Base-by-base conservation (phyloP, 1,140 invertebrate species). In the Musca domestica region DNA sequence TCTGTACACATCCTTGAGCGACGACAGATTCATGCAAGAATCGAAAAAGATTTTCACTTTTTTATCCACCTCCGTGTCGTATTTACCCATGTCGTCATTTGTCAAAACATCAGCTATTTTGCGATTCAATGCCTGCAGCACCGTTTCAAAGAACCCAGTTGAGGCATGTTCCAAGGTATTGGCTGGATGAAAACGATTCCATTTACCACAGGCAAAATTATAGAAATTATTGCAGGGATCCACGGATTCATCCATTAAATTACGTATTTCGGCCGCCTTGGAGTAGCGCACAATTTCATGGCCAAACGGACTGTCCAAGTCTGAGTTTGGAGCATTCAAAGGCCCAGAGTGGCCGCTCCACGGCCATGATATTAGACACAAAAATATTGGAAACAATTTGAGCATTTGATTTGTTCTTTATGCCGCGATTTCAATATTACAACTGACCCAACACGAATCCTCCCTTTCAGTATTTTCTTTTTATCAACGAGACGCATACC, bases 181-280 rank as follows among this genome's bases (percentile, higher is more conserved):
- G 3, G 77, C 76, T 10, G 72, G 71, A 68, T 80, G 77, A 2
- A 73, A 65, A 3, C 65, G 63, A 0, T 83, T 79, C 88, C 89
- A 92, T 68, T 87, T 87, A 4, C 90, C 90, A 69, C 90, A 92
- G 0, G 83, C 83, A 61, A 86, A 88, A 69, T 85, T 69, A 70
- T 88, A 88, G 71, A 88, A 89, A 73, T 89, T 83, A 0, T 86
- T 76, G 65, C 88, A 89, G 30, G 88, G 88, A 75, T 89, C 76
- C 0, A 79, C 83, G 2, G 69, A 79, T 22, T 69, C 71, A 71
- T 89, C 82, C 83, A 89, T 79, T 9, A 67, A 76, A 41, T 67
- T 75, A 1, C 61, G 3, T 2, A 80, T 74, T 17, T 76, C 74
- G 0, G 72, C 72, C 1, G 73, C 71, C 49, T 79, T 79, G 0